A percentile compares a stretch with the other conserved stretches of the same genome.
Conservation (phyloP, 1,140 invertebrate genomes). For the Euwallacea fornicatus region DNA sequence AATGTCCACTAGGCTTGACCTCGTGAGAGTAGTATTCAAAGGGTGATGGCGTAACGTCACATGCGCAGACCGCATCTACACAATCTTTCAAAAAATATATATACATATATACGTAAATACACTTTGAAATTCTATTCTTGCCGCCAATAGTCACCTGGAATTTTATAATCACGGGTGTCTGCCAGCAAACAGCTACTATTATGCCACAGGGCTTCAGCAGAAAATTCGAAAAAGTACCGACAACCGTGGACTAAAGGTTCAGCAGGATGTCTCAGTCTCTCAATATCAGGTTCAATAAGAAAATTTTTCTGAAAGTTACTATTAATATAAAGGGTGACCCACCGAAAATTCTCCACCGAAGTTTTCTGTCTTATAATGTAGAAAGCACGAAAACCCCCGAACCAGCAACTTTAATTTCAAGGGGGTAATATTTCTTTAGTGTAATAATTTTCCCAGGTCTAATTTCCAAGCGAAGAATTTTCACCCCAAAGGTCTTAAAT, state of each 20-base stretch:
- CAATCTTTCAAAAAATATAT: conserved; percentile 30
- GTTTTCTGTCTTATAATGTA: background rate
- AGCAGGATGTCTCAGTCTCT: conserved; percentile 27
- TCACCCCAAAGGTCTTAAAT: too few species aligned
- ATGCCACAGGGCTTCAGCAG: background rate
- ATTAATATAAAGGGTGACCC: background rate
- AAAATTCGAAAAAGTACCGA: conserved; percentile 23
- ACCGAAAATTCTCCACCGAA: background rate
- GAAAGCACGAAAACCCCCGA: background rate
- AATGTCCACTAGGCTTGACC: conserved; percentile 1
- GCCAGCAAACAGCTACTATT: conserved; percentile 15
- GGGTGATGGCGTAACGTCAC: conserved; percentile 15
- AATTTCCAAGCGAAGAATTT: too few species aligned
- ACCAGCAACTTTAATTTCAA: too few species aligned
- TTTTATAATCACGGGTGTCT: conserved; percentile 18
- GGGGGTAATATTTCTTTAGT: too few species aligned
- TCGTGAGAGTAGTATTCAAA: conserved; percentile 6
- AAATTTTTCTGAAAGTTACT: conserved; percentile 25
- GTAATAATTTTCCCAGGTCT: too few species aligned
- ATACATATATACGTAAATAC: background rate
- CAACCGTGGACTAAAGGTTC: conserved; percentile 31
- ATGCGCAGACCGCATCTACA: conserved; percentile 24
- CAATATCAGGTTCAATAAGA: conserved; percentile 24
- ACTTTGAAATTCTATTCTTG: too few species aligned
- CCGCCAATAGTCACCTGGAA: conserved; percentile 11